A percentile compares a stretch with the other conserved stretches of the same genome.
Conservation (phyloP, 23 tunicate species). For the Pegea sp. region DNA sequence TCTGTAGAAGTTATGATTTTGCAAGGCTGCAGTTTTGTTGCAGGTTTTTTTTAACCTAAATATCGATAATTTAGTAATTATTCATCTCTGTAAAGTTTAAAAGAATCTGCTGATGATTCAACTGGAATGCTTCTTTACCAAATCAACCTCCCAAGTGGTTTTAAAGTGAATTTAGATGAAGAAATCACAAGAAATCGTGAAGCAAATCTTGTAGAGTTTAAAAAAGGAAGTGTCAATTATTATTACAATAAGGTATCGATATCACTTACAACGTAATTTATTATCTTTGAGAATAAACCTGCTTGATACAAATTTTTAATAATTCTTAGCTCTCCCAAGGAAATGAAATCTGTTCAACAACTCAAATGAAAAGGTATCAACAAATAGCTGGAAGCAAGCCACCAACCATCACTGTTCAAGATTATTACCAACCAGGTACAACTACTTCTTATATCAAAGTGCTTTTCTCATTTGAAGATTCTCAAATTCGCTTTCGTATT, state of each 20-base stretch:
- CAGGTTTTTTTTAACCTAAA: too few species aligned
- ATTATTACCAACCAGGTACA: slow-evolving; percentile 59
- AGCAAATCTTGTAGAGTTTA: slow-evolving; percentile 44
- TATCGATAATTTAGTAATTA: too few species aligned
- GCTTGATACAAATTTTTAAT: too few species aligned
- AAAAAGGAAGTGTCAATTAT: slow-evolving; percentile 8
- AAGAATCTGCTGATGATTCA: neutral
- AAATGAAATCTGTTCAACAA: slow-evolving; percentile 14
- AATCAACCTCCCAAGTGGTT: neutral
- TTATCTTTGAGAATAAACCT: too few species aligned
- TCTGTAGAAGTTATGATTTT: too few species aligned
- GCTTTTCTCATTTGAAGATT: too few species aligned
- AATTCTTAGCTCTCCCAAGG: slow-evolving; percentile 12
- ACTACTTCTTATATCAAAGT: neutral
- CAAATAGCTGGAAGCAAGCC: slow-evolving; percentile 40
- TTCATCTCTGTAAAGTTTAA: too few species aligned
- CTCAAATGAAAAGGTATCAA: slow-evolving; percentile 12
- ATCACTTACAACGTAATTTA: too few species aligned
- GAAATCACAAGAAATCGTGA: slow-evolving; percentile 14
- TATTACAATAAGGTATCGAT: slow-evolving; percentile 61
- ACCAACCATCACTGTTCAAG: slow-evolving; percentile 5
- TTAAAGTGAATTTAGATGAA: neutral
- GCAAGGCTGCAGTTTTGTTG: too few species aligned
- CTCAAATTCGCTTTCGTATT: too few species aligned
- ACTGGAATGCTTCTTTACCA: neutral